phyloP scores from a whole-genome alignment of 2,113 vertebrate genomes.

The Himantopus leucocephalus region DNA sequence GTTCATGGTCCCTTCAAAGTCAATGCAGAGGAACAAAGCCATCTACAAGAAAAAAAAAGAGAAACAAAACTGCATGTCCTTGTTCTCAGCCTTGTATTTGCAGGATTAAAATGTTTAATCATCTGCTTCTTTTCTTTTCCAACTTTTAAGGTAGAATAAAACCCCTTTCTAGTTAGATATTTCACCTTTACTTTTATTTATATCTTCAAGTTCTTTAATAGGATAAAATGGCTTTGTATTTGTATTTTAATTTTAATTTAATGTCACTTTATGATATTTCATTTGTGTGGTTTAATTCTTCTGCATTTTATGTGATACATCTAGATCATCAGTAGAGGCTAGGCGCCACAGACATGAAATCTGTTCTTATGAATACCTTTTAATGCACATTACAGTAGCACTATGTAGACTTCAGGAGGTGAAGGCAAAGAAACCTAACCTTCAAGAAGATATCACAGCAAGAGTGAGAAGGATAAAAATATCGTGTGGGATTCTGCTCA shows the following conservation, averaged over 20 bases:
- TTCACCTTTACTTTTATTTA: neutral
- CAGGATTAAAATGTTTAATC: neutral
- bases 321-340: neutral
- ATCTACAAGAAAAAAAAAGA: neutral
- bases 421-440: neutral
- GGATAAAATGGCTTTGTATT: neutral
- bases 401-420: neutral
- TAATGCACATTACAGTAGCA: neutral
- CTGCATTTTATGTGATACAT: neutral
- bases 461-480: neutral
- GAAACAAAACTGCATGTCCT: neutral
- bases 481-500: neutral
- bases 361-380: neutral
- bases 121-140: neutral
- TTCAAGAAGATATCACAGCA: neutral
- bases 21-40: neutral
- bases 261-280: neutral
- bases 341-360: neutral
- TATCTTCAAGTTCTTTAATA: neutral
- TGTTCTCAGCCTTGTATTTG: neutral
- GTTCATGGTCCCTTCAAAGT: neutral
- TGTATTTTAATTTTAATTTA: constrained; percentile 20
- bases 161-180: neutral
- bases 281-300: neutral
- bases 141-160: neutral